Evolutionary conservation across 1,140 invertebrate species (phyloP).

Genomic region (Drosophila saltans): DNA sequence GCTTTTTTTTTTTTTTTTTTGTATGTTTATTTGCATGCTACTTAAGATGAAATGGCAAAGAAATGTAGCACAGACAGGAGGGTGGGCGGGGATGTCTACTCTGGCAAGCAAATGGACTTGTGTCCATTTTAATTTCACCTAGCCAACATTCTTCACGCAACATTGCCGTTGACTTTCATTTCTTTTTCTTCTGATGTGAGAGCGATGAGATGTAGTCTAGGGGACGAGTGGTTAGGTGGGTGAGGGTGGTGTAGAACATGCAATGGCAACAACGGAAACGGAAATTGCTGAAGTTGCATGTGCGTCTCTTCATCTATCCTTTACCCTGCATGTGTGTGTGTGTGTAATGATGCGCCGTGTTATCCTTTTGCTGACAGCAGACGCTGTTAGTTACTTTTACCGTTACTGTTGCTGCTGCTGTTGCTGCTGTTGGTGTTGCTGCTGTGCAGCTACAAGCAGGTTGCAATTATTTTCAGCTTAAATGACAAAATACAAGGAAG

Average conservation of each 20-base stretch:
- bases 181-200: conserved; percentile 18
- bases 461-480: conserved; percentile 83
- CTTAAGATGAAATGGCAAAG: conserved; percentile 81
- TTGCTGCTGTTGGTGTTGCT: conserved; percentile 35
- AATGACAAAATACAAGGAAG: conserved; percentile 83
- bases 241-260: conserved; percentile 22
- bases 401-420: conserved; percentile 26
- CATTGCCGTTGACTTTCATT: conserved; percentile 63
- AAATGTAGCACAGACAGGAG: conserved; percentile 54
- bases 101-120: conserved; percentile 25
- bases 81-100: background rate
- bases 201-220: conserved; percentile 21
- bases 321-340: conserved; percentile 24
- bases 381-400: conserved; percentile 57
- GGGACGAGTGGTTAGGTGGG: conserved; percentile 34
- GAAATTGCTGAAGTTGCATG: conserved; percentile 79
- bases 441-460: conserved; percentile 60
- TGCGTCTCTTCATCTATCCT: conserved; percentile 26
- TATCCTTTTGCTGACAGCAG: conserved; percentile 72
- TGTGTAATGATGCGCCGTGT: conserved; percentile 76
- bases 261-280: conserved; percentile 69
- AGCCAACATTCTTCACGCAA: conserved; percentile 62
- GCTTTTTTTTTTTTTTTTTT: conserved; percentile 43
- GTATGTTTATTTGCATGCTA: conserved; percentile 77
- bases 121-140: conserved; percentile 78